These are phyloP conservation scores for Laticauda laticaudata DNA, from an alignment of 2,113 vertebrate species.

Conservation along the genomic window DNA sequence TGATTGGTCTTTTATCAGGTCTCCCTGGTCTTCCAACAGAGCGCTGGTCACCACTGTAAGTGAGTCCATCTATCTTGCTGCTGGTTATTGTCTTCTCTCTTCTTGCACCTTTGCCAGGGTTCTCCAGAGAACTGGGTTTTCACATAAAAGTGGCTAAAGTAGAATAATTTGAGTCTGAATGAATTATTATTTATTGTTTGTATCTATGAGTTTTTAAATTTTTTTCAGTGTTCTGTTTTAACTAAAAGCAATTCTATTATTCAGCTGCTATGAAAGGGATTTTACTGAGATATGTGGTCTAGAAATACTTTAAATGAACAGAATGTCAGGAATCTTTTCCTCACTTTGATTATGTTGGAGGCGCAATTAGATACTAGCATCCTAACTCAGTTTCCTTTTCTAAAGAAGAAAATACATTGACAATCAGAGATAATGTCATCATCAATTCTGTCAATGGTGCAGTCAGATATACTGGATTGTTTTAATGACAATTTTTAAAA, in stretches of 20 bases:
- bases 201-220: not conserved
- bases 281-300: not conserved
- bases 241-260: not conserved
- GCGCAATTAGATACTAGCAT: conserved; percentile 29
- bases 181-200: not conserved
- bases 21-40: not conserved
- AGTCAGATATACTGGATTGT: conserved; percentile 20
- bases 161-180: not conserved
- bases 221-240: not conserved
- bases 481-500: conserved; percentile 3
- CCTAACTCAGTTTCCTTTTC: conserved; percentile 14
- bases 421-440: conserved; percentile 4
- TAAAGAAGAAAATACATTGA: conserved; percentile 40
- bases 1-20: not conserved
- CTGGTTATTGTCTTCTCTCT: not conserved
- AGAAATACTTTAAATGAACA: conserved; percentile 20
- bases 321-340: conserved; percentile 42
- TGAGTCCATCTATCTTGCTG: not conserved
- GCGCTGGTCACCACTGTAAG: not conserved
- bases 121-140: not conserved
- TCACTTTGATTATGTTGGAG: conserved; percentile 27
- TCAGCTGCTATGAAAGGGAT: not conserved
- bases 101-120: not conserved
- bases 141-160: not conserved
- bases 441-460: conserved; percentile 12